These are phyloP conservation scores for Okapia johnstoni DNA, from an alignment of 2,113 vertebrate species.

Conservation along the genomic window DNA sequence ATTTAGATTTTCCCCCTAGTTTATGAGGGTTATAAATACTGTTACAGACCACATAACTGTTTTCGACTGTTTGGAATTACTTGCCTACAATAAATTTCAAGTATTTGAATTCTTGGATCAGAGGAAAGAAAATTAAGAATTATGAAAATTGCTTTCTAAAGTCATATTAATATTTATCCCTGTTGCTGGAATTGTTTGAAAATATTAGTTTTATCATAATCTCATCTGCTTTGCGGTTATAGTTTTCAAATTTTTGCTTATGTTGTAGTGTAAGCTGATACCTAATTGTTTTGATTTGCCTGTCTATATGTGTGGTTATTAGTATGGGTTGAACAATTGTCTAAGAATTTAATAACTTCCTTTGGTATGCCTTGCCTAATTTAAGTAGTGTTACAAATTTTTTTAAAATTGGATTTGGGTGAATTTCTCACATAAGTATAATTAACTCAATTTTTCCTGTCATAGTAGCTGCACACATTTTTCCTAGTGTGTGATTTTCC, in stretches of 20 bases:
- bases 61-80: not conserved
- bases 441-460: not conserved
- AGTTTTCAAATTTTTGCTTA: not conserved
- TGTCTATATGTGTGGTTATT: not conserved
- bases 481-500: not conserved
- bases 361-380: not conserved
- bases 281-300: not conserved
- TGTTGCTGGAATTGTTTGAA: not conserved
- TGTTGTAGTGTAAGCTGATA: not conserved
- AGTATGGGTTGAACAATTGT: not conserved
- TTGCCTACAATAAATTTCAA: conserved; percentile 13
- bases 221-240: not conserved
- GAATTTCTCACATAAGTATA: not conserved
- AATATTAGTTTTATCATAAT: not conserved
- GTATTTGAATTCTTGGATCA: not conserved
- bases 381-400: not conserved
- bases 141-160: not conserved
- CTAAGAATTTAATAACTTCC: not conserved
- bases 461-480: not conserved
- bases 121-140: not conserved
- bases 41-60: not conserved
- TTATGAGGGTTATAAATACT: not conserved
- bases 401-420: not conserved
- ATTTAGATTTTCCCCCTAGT: not conserved
- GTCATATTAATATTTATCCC: not conserved